Conservation (phyloP, 2,888 invertebrate genomes). For the Caenorhabditis plicata region DNA sequence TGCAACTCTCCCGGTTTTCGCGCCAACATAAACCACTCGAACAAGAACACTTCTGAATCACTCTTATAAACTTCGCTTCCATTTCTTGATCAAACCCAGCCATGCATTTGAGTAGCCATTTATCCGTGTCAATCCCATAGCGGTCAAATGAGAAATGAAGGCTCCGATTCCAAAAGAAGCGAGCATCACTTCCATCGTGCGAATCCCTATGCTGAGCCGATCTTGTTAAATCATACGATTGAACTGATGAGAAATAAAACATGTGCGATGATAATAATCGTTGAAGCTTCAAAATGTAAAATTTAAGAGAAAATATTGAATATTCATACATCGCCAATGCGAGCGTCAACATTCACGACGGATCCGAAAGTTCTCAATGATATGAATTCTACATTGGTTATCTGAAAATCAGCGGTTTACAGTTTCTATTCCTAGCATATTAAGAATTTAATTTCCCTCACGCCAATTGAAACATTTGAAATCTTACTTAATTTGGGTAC, state of each 20-base stretch:
- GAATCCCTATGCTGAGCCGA: conserved; percentile 86
- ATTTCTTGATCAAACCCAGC: conserved; percentile 74
- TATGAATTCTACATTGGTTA: conserved; percentile 59
- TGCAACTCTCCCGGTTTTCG: conserved; percentile 89
- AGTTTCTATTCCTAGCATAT: too few relatives aligned
- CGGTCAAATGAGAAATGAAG: conserved; percentile 88
- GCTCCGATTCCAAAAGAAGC: conserved; percentile 98
- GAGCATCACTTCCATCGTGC: conserved; percentile 82
- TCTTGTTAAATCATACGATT: conserved; percentile 82
- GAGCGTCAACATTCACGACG: conserved; percentile 45
- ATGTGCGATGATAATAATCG: conserved; percentile 95
- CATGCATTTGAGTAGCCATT: conserved; percentile 91
- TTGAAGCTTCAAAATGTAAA: conserved; percentile 68
- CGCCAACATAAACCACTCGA: conserved; percentile 94
- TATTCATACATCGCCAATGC: conserved; percentile 54
- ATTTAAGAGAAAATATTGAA: not conserved
- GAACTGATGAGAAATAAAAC: conserved; percentile 84
- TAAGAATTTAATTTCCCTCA: not conserved
- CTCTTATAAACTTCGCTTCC: conserved; percentile 68
- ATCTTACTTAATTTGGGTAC: too few relatives aligned
- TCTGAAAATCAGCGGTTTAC: conserved; percentile 16
- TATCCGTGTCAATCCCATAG: conserved; percentile 84
- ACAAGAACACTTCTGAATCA: conserved; percentile 76
- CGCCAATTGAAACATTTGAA: too few relatives aligned
- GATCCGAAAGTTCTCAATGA: conserved; percentile 46